Percentiles rank a stretch among this genome's conserved stretches.
phyloP scores from a whole-genome alignment of 2,888 invertebrate species.

The Xylota segnis region DNA sequence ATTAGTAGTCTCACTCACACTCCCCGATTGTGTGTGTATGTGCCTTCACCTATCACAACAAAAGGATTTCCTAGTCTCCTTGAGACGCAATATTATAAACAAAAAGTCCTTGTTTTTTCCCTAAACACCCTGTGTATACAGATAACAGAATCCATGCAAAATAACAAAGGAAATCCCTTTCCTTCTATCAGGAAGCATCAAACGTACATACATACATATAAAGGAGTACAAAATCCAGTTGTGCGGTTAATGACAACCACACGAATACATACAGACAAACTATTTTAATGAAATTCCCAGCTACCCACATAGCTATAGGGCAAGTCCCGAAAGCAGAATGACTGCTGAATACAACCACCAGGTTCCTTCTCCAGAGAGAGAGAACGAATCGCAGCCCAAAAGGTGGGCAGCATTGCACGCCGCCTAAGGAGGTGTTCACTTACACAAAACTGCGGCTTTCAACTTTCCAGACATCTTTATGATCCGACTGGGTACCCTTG shows the following conservation, averaged over 20 bases:
- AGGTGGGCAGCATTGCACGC: slow-evolving; percentile 44
- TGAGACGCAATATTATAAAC: slow-evolving; percentile 35
- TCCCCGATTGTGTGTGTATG: neutral
- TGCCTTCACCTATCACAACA: slow-evolving; percentile 38
- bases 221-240: too few relatives aligned
- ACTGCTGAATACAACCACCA: slow-evolving; percentile 47
- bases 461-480: slow-evolving; percentile 80
- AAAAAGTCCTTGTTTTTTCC: slow-evolving; percentile 28
- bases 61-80: slow-evolving; percentile 46
- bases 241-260: slow-evolving; percentile 54
- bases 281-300: slow-evolving; percentile 59
- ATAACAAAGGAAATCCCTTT: slow-evolving; percentile 68
- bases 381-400: slow-evolving; percentile 34
- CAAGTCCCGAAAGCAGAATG: slow-evolving; percentile 30
- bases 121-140: slow-evolving; percentile 11
- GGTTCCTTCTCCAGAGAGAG: slow-evolving; percentile 21
- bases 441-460: slow-evolving; percentile 77
- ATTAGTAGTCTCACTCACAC: slow-evolving; percentile 8
- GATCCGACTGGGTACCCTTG: slow-evolving; percentile 77
- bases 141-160: slow-evolving; percentile 55
- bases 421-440: slow-evolving; percentile 73
- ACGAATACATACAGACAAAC: slow-evolving; percentile 38
- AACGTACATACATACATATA: slow-evolving; percentile 34
- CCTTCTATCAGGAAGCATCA: slow-evolving; percentile 34
- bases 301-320: slow-evolving; percentile 12